Percentiles rank a stretch among this genome's conserved stretches.
These are phyloP conservation scores for Lochmaea crataegi DNA, from an alignment of 2,888 invertebrate species.

Conservation along the genomic window DNA sequence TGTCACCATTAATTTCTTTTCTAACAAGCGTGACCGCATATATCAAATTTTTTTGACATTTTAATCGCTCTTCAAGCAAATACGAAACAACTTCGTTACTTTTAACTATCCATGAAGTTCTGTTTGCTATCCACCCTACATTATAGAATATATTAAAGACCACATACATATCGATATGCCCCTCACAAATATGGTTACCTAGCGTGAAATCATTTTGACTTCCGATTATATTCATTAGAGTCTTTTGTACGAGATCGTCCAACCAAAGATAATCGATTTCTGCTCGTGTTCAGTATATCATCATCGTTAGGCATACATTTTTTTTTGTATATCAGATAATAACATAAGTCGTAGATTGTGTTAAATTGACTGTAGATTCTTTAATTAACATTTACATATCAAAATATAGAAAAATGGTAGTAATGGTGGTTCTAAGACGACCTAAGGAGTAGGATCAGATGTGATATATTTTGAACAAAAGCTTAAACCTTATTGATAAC, in stretches of 20 bases:
- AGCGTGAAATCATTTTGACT: slow-evolving; percentile 56
- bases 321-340: too few relatives aligned
- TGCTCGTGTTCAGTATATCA: slow-evolving; percentile 48
- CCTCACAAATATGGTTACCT: slow-evolving; percentile 46
- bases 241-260: slow-evolving; percentile 54
- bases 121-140: slow-evolving; percentile 20
- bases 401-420: too few relatives aligned
- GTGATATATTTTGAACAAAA: too few relatives aligned
- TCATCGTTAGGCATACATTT: slow-evolving; percentile 48
- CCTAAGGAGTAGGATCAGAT: too few relatives aligned
- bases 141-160: background rate
- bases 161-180: slow-evolving; percentile 28
- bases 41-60: slow-evolving; percentile 4
- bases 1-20: background rate
- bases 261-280: slow-evolving; percentile 53
- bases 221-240: slow-evolving; percentile 57
- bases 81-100: background rate
- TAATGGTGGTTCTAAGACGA: too few relatives aligned
- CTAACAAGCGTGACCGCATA: background rate
- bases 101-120: slow-evolving; percentile 16
- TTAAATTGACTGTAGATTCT: too few relatives aligned
- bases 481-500: too few relatives aligned
- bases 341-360: background rate
- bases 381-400: too few relatives aligned
- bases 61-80: background rate